Percentiles rank a stretch among this genome's conserved stretches.
These are phyloP conservation scores for Noctua pronuba DNA, from an alignment of 2,888 invertebrate species.

Conservation along the genomic window DNA sequence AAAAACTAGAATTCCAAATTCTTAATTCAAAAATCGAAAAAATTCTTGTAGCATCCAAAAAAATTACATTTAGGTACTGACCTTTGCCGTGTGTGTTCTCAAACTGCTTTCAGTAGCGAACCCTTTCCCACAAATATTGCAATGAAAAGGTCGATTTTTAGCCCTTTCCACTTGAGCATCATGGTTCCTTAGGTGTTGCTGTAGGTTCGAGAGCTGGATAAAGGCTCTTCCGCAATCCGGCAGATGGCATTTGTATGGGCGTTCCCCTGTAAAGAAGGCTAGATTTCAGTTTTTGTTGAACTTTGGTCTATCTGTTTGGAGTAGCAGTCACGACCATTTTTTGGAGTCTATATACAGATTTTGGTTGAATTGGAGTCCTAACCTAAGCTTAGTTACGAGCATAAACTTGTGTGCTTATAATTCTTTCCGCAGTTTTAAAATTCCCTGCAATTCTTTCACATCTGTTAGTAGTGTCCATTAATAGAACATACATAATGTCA, in stretches of 20 bases:
- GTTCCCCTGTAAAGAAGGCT: conserved; percentile 94
- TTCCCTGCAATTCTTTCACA: conserved; percentile 34
- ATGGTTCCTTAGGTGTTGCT: conserved; percentile 98
- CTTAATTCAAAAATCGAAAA: neutral
- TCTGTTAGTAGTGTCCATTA: conserved; percentile 31
- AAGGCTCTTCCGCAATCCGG: conserved; percentile 99
- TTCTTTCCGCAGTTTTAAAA: neutral
- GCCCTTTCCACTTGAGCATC: conserved; percentile 98
- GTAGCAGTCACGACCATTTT: neutral
- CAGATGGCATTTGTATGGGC: conserved; percentile 98
- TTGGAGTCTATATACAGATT: neutral
- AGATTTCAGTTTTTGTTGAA: conserved; percentile 66
- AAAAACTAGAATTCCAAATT: neutral
- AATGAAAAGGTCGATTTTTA: conserved; percentile 98
- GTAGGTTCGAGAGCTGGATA: conserved; percentile 98
- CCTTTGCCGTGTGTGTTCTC: conserved; percentile 99
- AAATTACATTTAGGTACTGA: conserved; percentile 90
- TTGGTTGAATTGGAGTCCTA: neutral
- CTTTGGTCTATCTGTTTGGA: conserved; percentile 18
- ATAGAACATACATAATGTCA: conserved; percentile 30
- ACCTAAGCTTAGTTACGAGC: too few relatives aligned
- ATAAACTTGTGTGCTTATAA: neutral
- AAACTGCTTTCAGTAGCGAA: conserved; percentile 99
- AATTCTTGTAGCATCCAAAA: neutral
- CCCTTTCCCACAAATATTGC: conserved; percentile 98